Percentiles rank a stretch among this genome's conserved stretches.
phyloP scores from a whole-genome alignment of 2,888 invertebrate genomes.

The Leucozona laternaria region DNA sequence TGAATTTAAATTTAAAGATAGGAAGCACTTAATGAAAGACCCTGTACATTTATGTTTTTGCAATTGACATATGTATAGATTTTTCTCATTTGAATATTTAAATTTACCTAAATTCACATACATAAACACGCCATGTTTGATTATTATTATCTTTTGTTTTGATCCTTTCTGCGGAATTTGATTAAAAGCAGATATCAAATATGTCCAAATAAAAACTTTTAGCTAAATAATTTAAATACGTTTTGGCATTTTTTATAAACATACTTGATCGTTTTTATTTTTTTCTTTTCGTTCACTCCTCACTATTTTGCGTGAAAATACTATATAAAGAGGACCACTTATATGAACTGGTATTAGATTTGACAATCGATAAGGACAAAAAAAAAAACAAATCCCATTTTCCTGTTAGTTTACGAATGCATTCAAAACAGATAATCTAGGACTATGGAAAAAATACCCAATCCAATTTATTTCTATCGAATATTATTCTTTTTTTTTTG shows the following conservation, averaged over 20 bases:
- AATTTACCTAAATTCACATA: neutral
- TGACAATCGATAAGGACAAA: neutral
- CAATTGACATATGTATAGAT: too few relatives aligned
- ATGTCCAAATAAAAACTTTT: neutral
- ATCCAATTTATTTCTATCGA: constrained; percentile 36
- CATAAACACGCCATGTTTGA: neutral
- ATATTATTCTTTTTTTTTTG: neutral
- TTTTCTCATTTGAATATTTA: too few relatives aligned
- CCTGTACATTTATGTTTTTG: too few relatives aligned
- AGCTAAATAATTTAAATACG: neutral
- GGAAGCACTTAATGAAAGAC: too few relatives aligned
- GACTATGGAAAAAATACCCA: constrained; percentile 22
- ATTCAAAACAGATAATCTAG: constrained; percentile 51
- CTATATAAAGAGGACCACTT: neutral
- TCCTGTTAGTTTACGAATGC: constrained; percentile 30
- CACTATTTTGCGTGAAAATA: neutral
- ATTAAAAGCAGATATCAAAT: neutral
- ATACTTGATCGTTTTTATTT: neutral
- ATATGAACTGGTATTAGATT: neutral
- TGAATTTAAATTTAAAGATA: too few relatives aligned
- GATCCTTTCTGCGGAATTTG: neutral
- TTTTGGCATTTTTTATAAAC: neutral
- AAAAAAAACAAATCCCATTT: constrained; percentile 25
- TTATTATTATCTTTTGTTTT: neutral
- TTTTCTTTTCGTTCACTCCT: neutral